A percentile compares a stretch with the other conserved stretches of the same genome.
Conservation (phyloP, 2,888 invertebrate genomes). For the Stictocephala bisonia region DNA sequence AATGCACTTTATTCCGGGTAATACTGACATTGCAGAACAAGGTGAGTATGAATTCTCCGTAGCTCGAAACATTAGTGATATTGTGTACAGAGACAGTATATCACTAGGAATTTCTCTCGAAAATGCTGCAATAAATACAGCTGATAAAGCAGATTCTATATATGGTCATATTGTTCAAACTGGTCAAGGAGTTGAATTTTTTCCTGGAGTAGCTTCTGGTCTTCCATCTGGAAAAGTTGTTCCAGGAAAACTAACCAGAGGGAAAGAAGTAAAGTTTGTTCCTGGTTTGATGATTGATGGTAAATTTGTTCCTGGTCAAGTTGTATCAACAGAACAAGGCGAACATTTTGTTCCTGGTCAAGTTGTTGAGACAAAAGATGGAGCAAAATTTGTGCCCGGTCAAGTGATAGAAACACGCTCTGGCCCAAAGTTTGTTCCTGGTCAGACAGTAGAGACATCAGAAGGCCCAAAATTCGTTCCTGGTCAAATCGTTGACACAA, state of each 20-base stretch:
- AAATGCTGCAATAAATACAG: slow-evolving; percentile 47
- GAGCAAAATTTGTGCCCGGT: slow-evolving; percentile 81
- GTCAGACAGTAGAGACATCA: slow-evolving; percentile 77
- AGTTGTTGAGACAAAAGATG: slow-evolving; percentile 76
- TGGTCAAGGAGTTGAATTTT: slow-evolving; percentile 73
- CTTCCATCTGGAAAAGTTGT: slow-evolving; percentile 71
- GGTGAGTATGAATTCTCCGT: slow-evolving; percentile 71
- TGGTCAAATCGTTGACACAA: slow-evolving; percentile 80
- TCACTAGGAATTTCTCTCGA: slow-evolving; percentile 54
- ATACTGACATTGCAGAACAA: slow-evolving; percentile 66
- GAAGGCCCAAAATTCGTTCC: slow-evolving; percentile 82
- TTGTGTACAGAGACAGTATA: slow-evolving; percentile 64
- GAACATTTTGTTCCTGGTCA: slow-evolving; percentile 79
- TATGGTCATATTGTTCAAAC: slow-evolving; percentile 78
- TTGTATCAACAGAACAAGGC: slow-evolving; percentile 75
- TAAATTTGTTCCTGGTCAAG: slow-evolving; percentile 76
- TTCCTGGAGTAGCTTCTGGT: slow-evolving; percentile 67
- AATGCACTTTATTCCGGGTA: slow-evolving; percentile 72
- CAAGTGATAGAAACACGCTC: slow-evolving; percentile 78
- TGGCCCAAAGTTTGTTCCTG: slow-evolving; percentile 75
- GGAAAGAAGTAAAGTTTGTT: slow-evolving; percentile 74
- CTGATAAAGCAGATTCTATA: slow-evolving; percentile 64
- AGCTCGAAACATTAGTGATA: slow-evolving; percentile 70
- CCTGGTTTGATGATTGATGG: slow-evolving; percentile 77
- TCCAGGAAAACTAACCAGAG: slow-evolving; percentile 73